phyloP scores from a whole-genome alignment of 1,140 invertebrate genomes.

The Plectrocnemia conspersa region DNA sequence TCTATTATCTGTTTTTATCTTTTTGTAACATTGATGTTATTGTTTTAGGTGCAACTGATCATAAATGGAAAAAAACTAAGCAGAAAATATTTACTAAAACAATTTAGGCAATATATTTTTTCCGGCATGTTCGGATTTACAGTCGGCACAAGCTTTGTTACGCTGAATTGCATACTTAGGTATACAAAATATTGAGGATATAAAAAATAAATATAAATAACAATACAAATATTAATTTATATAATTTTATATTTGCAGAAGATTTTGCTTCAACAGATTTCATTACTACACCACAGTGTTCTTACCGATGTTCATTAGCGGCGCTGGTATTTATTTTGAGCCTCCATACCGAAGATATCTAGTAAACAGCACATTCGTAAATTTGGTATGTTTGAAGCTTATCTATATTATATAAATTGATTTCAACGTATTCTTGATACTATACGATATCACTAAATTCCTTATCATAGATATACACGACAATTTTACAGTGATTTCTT shows the following conservation, averaged over 20 bases:
- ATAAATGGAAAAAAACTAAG: conserved; percentile 49
- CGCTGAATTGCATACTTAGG: conserved; percentile 52
- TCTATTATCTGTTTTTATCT: not conserved
- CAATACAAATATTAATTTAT: conserved; percentile 1
- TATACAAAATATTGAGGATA: conserved; percentile 32
- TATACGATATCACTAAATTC: too few relatives aligned
- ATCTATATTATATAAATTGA: too few relatives aligned
- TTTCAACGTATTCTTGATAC: too few relatives aligned
- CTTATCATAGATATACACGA: too few relatives aligned
- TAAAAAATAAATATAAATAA: not conserved
- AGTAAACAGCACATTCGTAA: conserved; percentile 49
- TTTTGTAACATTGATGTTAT: conserved; percentile 1
- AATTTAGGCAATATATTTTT: conserved; percentile 47
- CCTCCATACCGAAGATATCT: conserved; percentile 47
- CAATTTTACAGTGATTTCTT: too few relatives aligned
- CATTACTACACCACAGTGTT: conserved; percentile 47
- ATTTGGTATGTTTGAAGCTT: conserved; percentile 44
- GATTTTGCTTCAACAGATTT: conserved; percentile 46
- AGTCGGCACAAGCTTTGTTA: conserved; percentile 50
- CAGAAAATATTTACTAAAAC: conserved; percentile 46
- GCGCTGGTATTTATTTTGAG: conserved; percentile 47
- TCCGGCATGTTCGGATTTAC: conserved; percentile 49
- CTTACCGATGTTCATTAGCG: conserved; percentile 47
- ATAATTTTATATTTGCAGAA: conserved; percentile 38
- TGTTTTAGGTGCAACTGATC: conserved; percentile 49